phyloP scores from a whole-genome alignment of 2,888 invertebrate genomes.

The Zygogramma bicolorata region DNA sequence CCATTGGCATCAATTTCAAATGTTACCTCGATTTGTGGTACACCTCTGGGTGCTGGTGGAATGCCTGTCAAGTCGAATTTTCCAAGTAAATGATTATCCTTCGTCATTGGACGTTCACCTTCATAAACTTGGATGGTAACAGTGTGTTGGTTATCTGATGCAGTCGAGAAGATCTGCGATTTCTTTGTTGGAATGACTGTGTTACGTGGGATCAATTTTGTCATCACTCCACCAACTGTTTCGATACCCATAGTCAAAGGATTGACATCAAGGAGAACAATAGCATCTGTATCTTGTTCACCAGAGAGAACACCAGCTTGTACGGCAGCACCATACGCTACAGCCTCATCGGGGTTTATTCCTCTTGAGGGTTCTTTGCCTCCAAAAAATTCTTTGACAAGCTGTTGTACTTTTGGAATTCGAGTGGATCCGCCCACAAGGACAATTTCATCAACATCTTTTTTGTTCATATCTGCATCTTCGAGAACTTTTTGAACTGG shows the following conservation, averaged over 20 bases:
- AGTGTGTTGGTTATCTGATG: constrained; percentile 98
- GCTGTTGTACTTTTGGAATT: constrained; percentile 97
- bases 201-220: constrained; percentile 97
- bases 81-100: constrained; percentile 98
- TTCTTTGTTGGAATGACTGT: constrained; percentile 99
- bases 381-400: constrained; percentile 94
- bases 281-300: constrained; percentile 96
- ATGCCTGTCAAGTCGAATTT: constrained; percentile 98
- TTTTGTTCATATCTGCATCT: constrained; percentile 99
- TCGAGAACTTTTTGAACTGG: constrained; percentile 96
- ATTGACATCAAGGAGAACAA: constrained; percentile 95
- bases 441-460: constrained; percentile 98
- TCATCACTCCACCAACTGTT: constrained; percentile 99
- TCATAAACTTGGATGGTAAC: constrained; percentile 99
- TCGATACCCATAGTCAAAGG: constrained; percentile 99
- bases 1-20: constrained; percentile 96
- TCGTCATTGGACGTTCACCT: constrained; percentile 99
- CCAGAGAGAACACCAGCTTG: constrained; percentile 98
- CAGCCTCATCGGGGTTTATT: constrained; percentile 99
- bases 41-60: constrained; percentile 93
- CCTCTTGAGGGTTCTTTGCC: constrained; percentile 98
- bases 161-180: constrained; percentile 99
- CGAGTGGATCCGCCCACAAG: constrained; percentile 99
- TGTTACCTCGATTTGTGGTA: constrained; percentile 94
- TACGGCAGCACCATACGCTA: constrained; percentile 98